Conservation (phyloP, 2,797 vertebrate species). For the Pantherophis vulpinus region DNA sequence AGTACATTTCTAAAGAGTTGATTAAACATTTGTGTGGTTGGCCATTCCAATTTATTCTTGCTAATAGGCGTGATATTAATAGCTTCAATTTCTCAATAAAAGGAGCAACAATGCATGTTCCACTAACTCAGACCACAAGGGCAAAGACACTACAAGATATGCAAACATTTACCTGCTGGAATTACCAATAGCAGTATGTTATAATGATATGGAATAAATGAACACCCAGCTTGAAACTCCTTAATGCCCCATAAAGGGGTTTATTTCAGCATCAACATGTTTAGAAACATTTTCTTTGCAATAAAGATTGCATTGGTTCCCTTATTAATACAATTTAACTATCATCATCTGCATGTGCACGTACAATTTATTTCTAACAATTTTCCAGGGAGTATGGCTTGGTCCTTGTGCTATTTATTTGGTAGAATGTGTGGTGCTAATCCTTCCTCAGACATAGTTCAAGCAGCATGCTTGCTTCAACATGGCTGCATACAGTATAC, state of each 20-base stretch:
- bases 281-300: neutral
- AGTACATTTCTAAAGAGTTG: neutral
- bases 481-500: neutral
- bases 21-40: neutral
- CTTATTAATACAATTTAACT: neutral
- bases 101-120: neutral
- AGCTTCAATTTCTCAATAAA: neutral
- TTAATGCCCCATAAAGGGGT: neutral
- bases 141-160: neutral
- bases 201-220: neutral
- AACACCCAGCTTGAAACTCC: neutral
- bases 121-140: neutral
- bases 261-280: neutral
- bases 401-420: neutral
- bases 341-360: neutral
- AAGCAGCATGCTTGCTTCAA: neutral
- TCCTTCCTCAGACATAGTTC: neutral
- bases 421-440: neutral
- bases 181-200: neutral
- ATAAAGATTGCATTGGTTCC: neutral
- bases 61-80: neutral
- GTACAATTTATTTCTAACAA: neutral
- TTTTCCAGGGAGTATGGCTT: neutral
- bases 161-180: neutral
- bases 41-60: neutral